Base-by-base conservation (phyloP, 1,140 invertebrate species). In the Orussus abietinus region DNA sequence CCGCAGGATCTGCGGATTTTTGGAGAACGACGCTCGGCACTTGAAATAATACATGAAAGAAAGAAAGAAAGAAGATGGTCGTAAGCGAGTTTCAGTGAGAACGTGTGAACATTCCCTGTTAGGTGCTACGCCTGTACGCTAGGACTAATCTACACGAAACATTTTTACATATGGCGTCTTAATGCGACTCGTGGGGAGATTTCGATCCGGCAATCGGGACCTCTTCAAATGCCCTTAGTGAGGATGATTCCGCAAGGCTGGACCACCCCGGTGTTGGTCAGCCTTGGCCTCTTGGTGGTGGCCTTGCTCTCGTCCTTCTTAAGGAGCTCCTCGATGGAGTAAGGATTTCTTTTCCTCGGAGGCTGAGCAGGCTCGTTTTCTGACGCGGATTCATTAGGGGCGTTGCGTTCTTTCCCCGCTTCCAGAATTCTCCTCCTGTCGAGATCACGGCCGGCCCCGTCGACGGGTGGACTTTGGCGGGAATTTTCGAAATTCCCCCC, bases 291-390 rank as follows among this genome's bases (percentile, higher is more conserved):
- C 37, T 68, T 65, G 18, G 44, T 42, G 7, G 42, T 37, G 4
- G 43, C 47, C 30, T 66, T 67, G 20, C 80, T 82, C 40, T 82
- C 80, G 5, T 85, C 84, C 47, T 88, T 89, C 54, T 90, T 90
- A 3, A 92, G 56, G 4, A 92, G 59, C 58, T 90, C 88, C 58
- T 92, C 88, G 54, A 92, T 92, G 0, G 87, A 89, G 59, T 90
- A 90, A 0, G 87, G 86, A 66, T 88, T 90, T 32, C 81, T 80
- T 62, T 88, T 88, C 51, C 79, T 82, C 22, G 53, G 48, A 3
- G 55, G 59, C 28, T 57, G 61, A n/a, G 42, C 38, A 9, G 49
- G 51, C 25, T 60, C 38, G 31, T 52, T 57, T n/a, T 59, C 50
- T 17, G 54, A 22, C 53, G 58, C 40, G 46, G 53, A 25, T 50